Conservation (phyloP, 2,888 invertebrate genomes). For the Mantis religiosa region DNA sequence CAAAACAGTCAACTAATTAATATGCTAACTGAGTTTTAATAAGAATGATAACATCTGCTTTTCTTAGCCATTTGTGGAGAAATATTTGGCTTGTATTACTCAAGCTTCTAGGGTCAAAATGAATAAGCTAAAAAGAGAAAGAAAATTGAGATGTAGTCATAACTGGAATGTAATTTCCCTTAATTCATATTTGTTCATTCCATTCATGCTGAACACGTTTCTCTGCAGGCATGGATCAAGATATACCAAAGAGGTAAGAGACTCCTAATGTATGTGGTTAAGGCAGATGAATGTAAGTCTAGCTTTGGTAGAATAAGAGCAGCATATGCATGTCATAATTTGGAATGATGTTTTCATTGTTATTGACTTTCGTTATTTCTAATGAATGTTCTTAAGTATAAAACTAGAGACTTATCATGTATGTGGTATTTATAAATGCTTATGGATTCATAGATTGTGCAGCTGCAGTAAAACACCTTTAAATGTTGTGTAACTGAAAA, state of each 20-base stretch:
- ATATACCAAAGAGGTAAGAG: background rate
- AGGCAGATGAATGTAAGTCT: background rate
- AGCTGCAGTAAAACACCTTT: too few species aligned
- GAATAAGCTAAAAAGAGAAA: background rate
- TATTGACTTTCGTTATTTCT: too few species aligned
- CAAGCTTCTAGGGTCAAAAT: too few species aligned
- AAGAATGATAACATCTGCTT: too few species aligned
- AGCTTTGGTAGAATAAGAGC: background rate
- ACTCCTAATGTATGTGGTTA: background rate
- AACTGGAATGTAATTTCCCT: background rate
- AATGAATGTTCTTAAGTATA: too few species aligned
- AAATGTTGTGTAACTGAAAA: too few species aligned
- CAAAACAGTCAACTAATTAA: background rate
- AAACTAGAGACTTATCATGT: too few species aligned
- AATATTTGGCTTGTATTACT: too few species aligned
- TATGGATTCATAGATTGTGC: too few species aligned
- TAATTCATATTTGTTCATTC: background rate
- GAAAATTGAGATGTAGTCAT: background rate
- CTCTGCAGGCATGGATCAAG: background rate
- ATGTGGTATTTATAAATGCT: too few species aligned
- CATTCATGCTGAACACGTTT: background rate
- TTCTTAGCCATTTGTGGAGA: too few species aligned
- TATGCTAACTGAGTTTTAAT: too few species aligned
- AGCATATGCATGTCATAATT: background rate
- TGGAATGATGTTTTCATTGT: background rate